Conservation (phyloP, 2,113 vertebrate genomes). For the Sceloporus undulatus region DNA sequence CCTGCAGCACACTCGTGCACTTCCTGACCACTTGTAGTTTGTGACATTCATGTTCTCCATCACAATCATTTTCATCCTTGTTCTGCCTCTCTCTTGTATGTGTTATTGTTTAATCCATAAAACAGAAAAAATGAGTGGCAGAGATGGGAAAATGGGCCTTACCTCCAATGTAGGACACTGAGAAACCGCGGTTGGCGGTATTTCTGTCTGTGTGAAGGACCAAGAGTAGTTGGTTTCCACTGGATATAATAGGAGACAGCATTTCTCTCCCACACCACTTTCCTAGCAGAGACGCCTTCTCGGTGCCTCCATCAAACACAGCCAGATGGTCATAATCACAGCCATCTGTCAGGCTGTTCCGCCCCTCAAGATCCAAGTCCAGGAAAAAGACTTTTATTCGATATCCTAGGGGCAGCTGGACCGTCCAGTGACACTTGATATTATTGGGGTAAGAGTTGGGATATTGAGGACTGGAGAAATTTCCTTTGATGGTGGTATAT, state of each 20-base stretch:
- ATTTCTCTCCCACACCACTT: constrained; percentile 88
- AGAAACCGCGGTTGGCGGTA: constrained; percentile 87
- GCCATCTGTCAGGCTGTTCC: constrained; percentile 85
- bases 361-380: constrained; percentile 89
- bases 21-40: not conserved
- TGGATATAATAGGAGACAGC: constrained; percentile 81
- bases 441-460: constrained; percentile 96
- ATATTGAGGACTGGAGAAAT: constrained; percentile 94
- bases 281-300: constrained; percentile 83
- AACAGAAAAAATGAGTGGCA: not conserved
- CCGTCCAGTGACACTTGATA: constrained; percentile 93
- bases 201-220: constrained; percentile 91
- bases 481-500: constrained; percentile 84
- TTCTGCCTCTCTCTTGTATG: not conserved
- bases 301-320: constrained; percentile 84
- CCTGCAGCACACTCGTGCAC: too few relatives aligned
- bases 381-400: constrained; percentile 89
- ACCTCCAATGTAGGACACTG: constrained; percentile 91
- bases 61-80: not conserved
- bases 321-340: constrained; percentile 92
- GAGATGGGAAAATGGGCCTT: constrained; percentile 47
- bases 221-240: constrained; percentile 86
- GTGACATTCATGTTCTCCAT: not conserved
- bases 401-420: constrained; percentile 83
- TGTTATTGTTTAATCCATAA: not conserved